Base-by-base conservation (phyloP, 2,113 vertebrate species). In the Zapus hudsonius region DNA sequence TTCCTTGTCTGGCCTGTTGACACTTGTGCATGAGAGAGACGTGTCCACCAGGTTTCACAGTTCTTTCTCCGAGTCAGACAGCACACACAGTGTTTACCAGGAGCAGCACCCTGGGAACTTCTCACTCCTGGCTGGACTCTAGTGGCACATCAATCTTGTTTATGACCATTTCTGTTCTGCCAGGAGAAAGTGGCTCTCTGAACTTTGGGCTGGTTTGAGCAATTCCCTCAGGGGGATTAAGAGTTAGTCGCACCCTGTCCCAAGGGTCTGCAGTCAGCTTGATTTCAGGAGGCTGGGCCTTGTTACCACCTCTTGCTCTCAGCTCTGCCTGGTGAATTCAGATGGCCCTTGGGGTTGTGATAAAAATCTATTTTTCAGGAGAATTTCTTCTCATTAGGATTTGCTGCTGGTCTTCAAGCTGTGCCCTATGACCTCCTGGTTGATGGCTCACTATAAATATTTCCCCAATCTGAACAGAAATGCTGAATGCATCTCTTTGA, bases 311-410 rank as follows among this genome's bases (percentile, higher is more conserved):
- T 0, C 75, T 69, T 69, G 85, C 82, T 90, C 52, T 80, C 6
- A 29, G 67, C n/a, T 91, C 61, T 33, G 52, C 27, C 52, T 31
- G 69, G 67, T 64, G 83, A 52, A 76, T 67, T 52, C 87, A 78
- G 38, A 38, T 69, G 40, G 81, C 59, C 23, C 16, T 74, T 38
- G 59, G 69, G 33, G 44, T 7, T 72, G 70, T 66, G 75, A 94
- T 90, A 87, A 90, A 81, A 75, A 61, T 75, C 81, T 96, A 31
- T 27, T 90, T 88, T 94, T 84, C 59, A 75, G 91, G 90, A 61
- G 89, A 76, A 7, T 89, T 63, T 40, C 76, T 91, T 89, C 95
- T 95, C 69, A 81, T 89, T 87, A 89, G 63, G 92, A 91, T 61
- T 36, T 59, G n/a, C 31, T 40, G 75, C 44, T 89, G 25, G 44